These are phyloP conservation scores for Antigone vipio DNA, from an alignment of 2,113 vertebrate genomes.

Conservation along the genomic window DNA sequence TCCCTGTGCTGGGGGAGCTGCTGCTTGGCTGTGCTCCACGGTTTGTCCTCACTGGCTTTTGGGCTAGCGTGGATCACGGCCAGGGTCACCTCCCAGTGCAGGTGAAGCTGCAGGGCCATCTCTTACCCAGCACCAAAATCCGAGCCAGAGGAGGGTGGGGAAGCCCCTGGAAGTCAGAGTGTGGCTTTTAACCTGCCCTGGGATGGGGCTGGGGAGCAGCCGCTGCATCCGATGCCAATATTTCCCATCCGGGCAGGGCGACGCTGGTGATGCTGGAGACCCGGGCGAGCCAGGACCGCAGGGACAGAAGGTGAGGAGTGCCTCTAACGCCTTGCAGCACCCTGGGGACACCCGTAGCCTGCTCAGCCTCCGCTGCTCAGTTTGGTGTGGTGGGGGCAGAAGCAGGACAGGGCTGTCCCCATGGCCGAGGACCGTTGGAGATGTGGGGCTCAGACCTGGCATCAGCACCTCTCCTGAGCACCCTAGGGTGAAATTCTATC, in stretches of 20 bases:
- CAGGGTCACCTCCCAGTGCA: background rate
- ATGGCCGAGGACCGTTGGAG: background rate
- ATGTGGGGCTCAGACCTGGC: background rate
- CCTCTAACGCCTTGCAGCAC: background rate
- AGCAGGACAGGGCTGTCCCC: background rate
- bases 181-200: background rate
- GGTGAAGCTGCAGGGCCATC: accelerated
- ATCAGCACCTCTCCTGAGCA: background rate
- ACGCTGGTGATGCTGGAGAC: constrained; percentile 66
- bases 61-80: background rate
- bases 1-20: background rate
- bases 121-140: background rate
- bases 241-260: constrained; percentile 37
- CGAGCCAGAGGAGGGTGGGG: background rate
- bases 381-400: accelerated
- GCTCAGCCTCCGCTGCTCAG: background rate
- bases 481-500: background rate
- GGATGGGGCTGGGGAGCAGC: background rate
- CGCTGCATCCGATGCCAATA: background rate
- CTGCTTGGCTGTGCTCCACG: background rate
- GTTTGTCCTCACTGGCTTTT: background rate
- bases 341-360: accelerated
- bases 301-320: constrained; percentile 77
- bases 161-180: background rate
- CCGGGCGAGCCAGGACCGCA: constrained; percentile 71